Evolutionary conservation across 2,888 invertebrate genomes (phyloP).

Genomic region (Theretra japonica): DNA sequence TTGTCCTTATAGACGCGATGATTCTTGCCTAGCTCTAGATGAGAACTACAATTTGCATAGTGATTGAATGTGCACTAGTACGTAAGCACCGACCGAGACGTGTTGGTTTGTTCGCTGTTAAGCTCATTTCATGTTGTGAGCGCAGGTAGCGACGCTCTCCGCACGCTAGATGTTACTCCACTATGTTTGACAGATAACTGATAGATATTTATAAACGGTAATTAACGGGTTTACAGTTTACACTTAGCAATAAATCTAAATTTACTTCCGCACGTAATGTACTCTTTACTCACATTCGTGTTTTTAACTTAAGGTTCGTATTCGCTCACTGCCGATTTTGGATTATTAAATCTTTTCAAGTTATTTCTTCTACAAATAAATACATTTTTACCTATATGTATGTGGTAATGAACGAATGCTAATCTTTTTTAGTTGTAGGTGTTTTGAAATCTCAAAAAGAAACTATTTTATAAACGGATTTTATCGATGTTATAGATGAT

Average conservation of each 20-base stretch:
- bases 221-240: background rate
- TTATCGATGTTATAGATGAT: slow-evolving; percentile 53
- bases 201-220: background rate
- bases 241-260: background rate
- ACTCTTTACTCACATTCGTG: slow-evolving; percentile 25
- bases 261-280: slow-evolving; percentile 16
- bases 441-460: slow-evolving; percentile 54
- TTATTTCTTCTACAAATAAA: background rate
- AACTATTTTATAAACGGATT: slow-evolving; percentile 59
- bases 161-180: background rate
- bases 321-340: slow-evolving; percentile 17
- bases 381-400: background rate
- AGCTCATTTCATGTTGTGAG: background rate
- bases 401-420: slow-evolving; percentile 14
- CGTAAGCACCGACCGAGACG: background rate
- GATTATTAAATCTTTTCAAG: background rate
- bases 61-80: background rate
- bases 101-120: background rate
- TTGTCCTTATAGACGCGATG: background rate
- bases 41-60: background rate
- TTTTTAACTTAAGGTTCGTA: slow-evolving; percentile 34
- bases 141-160: background rate
- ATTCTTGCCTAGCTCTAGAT: background rate
- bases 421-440: slow-evolving; percentile 36
- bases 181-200: background rate